These are phyloP conservation scores for Serilophus lunatus DNA, from an alignment of 2,113 vertebrate genomes.

Conservation along the genomic window DNA sequence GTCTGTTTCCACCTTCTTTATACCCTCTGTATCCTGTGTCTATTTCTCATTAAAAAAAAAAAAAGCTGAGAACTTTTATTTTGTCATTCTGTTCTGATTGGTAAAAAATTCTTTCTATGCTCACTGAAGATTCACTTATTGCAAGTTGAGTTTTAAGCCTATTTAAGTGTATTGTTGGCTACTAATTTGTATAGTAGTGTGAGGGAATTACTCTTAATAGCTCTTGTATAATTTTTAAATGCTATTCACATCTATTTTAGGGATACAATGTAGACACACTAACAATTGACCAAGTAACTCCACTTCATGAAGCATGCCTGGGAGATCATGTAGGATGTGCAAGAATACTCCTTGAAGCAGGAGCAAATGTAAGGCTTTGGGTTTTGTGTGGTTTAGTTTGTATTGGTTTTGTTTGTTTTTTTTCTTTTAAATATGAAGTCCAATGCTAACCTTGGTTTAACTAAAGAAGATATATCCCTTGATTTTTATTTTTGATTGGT, in stretches of 20 bases:
- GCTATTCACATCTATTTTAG: slow-evolving; percentile 62
- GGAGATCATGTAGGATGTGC: slow-evolving; percentile 89
- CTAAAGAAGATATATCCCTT: background rate
- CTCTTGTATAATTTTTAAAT: background rate
- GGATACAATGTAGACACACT: slow-evolving; percentile 91
- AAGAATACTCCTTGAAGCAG: slow-evolving; percentile 89
- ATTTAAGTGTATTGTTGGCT: background rate
- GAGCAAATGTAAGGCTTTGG: slow-evolving; percentile 86
- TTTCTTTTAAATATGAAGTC: background rate
- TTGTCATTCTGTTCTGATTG: background rate
- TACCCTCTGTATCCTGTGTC: background rate
- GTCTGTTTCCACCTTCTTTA: background rate
- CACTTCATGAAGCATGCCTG: slow-evolving; percentile 92
- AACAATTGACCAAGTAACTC: slow-evolving; percentile 93
- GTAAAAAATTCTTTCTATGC: background rate
- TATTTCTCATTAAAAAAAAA: background rate
- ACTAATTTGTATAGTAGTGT: background rate
- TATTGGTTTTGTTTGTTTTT: background rate
- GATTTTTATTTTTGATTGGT: background rate
- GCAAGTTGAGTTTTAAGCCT: background rate
- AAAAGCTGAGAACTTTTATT: background rate
- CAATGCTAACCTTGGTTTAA: background rate
- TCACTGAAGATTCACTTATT: background rate
- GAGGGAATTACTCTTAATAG: fast-evolving
- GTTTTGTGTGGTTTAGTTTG: too few relatives aligned